Percentiles rank a stretch among this genome's conserved stretches.
These are phyloP conservation scores for Eulemur mongoz DNA, from an alignment of 2,797 vertebrate genomes.

Conservation along the genomic window DNA sequence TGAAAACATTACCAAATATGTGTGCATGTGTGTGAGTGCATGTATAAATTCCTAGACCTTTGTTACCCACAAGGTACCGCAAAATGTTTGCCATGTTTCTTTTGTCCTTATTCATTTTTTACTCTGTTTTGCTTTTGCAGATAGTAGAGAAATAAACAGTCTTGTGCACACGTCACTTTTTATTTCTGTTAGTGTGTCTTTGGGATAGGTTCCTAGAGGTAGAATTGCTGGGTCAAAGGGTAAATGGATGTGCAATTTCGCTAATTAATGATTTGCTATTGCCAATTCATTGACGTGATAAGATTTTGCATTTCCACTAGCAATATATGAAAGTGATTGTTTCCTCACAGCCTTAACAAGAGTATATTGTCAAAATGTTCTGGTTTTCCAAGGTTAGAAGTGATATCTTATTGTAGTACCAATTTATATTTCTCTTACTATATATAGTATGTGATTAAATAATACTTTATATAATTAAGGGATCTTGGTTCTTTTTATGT, in stretches of 20 bases:
- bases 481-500: not conserved
- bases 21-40: not conserved
- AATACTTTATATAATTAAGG: not conserved
- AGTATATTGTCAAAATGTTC: not conserved
- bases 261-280: not conserved
- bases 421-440: not conserved
- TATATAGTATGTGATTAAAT: not conserved
- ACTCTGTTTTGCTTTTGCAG: not conserved
- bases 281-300: not conserved
- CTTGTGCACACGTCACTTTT: not conserved
- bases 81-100: not conserved
- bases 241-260: conserved; percentile 17
- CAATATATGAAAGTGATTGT: not conserved
- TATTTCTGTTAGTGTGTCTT: not conserved
- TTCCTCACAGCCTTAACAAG: not conserved
- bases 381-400: not conserved
- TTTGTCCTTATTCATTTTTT: not conserved
- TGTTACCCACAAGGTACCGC: not conserved
- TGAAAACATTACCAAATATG: conserved; percentile 11
- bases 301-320: not conserved
- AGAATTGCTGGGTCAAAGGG: not conserved
- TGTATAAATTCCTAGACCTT: not conserved
- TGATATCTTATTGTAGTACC: not conserved
- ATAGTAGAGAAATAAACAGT: not conserved
- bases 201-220: not conserved